These are phyloP conservation scores for Pampusana beccarii DNA, from an alignment of 2,113 vertebrate genomes.

Conservation along the genomic window DNA sequence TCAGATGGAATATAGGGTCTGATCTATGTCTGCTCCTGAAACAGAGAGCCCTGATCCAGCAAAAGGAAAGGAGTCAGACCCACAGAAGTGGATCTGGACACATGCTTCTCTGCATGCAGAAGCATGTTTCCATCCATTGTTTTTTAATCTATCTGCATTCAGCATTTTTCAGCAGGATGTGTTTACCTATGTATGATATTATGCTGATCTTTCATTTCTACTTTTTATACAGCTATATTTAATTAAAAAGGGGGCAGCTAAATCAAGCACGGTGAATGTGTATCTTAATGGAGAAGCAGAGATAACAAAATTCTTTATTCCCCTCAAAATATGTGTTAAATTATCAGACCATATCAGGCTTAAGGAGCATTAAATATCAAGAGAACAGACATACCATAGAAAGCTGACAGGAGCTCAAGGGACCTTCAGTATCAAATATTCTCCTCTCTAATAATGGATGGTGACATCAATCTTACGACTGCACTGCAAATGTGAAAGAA, in stretches of 20 bases:
- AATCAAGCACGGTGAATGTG: background rate
- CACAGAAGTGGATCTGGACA: too few species aligned
- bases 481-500: constrained; percentile 67
- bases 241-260: constrained; percentile 15
- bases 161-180: background rate
- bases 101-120: background rate
- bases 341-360: constrained; percentile 70
- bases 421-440: constrained; percentile 71
- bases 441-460: constrained; percentile 59
- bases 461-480: constrained; percentile 64
- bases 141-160: background rate
- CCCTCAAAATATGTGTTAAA: constrained; percentile 35
- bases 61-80: background rate
- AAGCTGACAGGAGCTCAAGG: constrained; percentile 54
- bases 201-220: background rate
- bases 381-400: constrained; percentile 66
- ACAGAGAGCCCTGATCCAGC: background rate
- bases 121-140: background rate
- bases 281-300: constrained; percentile 34
- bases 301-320: constrained; percentile 41
- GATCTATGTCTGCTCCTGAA: background rate
- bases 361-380: constrained; percentile 68
- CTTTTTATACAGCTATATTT: background rate
- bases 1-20: background rate
- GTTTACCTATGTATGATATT: background rate